phyloP scores from a whole-genome alignment of 2,797 vertebrate species.

The Ceryle rudis region DNA sequence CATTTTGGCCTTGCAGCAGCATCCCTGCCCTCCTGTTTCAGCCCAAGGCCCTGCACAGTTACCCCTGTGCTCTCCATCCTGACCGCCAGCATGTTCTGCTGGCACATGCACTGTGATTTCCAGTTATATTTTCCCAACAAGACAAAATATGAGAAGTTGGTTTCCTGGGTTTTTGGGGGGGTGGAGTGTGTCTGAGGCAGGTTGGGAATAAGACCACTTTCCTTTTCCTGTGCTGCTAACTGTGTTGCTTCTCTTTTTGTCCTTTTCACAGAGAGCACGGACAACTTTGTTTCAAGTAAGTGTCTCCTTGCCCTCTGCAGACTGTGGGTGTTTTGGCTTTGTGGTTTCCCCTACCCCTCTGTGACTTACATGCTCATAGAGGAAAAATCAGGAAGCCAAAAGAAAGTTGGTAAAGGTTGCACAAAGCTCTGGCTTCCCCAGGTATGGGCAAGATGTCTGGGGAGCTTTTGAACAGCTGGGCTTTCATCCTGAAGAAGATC shows the following conservation, averaged over 20 bases:
- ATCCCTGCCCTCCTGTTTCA: not conserved
- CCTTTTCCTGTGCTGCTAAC: not conserved
- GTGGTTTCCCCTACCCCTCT: not conserved
- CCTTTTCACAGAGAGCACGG: constrained; percentile 80
- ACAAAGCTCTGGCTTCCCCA: not conserved
- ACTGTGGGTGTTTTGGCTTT: not conserved
- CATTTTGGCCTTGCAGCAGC: not conserved
- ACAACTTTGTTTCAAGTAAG: constrained; percentile 85
- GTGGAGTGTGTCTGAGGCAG: not conserved
- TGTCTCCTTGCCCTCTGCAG: constrained; percentile 41
- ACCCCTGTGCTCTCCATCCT: not conserved
- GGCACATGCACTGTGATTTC: not conserved
- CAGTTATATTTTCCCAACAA: not conserved
- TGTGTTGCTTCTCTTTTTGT: constrained; percentile 69
- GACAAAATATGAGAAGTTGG: not conserved
- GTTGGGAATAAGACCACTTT: not conserved
- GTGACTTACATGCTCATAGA: not conserved
- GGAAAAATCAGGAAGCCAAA: not conserved
- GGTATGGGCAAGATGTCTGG: not conserved
- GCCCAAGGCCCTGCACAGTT: not conserved
- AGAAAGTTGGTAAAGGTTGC: not conserved
- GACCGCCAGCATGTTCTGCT: not conserved
- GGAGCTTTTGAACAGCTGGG: not conserved
- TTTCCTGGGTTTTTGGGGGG: not conserved
- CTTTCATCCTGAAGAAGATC: not conserved